A percentile compares a stretch with the other conserved stretches of the same genome.
Conservation (phyloP, 2,888 invertebrate genomes). For the Pristionchus mayeri region DNA sequence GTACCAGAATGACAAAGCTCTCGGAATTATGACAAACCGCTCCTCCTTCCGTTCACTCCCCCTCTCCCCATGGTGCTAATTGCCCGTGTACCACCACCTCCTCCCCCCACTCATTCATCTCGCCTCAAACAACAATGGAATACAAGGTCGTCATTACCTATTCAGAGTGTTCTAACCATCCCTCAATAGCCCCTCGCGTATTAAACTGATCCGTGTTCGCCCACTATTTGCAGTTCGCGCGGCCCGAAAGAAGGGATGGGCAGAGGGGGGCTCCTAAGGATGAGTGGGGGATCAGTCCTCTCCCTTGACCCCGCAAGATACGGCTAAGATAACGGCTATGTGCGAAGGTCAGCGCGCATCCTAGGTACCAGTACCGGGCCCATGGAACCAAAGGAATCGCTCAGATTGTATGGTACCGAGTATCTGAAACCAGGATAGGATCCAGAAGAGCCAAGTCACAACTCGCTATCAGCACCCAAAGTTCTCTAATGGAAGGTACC, state of each 20-base stretch:
- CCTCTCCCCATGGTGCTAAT: constrained; percentile 14
- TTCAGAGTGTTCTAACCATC: constrained; percentile 12
- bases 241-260: background rate
- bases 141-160: constrained; percentile 18
- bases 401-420: too few relatives aligned
- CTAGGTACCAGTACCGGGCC: too few relatives aligned
- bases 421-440: too few relatives aligned
- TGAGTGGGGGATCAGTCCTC: background rate
- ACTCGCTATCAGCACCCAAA: too few relatives aligned
- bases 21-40: background rate
- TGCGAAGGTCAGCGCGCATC: background rate
- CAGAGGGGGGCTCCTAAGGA: background rate
- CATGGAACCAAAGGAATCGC: too few relatives aligned
- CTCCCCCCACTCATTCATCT: constrained; percentile 20
- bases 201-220: background rate
- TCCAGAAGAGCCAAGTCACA: too few relatives aligned
- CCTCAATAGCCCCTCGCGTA: background rate
- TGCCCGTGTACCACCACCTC: constrained; percentile 22
- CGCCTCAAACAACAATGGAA: background rate
- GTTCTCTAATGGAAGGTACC: too few relatives aligned
- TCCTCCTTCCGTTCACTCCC: background rate
- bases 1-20: background rate
- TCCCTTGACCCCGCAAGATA: background rate
- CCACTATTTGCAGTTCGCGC: background rate
- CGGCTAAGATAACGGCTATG: constrained; percentile 13